phyloP scores from a whole-genome alignment of 2,888 invertebrate genomes.

The Neria commutata region DNA sequence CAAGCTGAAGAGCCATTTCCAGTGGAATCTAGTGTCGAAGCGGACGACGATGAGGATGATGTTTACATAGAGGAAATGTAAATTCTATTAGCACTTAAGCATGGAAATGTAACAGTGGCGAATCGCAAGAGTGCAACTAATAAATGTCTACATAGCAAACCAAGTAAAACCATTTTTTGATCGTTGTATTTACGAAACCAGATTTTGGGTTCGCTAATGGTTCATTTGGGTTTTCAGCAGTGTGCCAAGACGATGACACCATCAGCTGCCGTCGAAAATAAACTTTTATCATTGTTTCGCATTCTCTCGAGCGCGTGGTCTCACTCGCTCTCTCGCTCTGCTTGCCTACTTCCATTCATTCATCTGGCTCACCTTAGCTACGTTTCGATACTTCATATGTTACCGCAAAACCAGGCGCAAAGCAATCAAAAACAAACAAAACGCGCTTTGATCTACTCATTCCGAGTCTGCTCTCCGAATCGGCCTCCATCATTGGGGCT shows the following conservation, averaged over 20 bases:
- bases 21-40: constrained; percentile 27
- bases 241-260: neutral
- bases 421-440: constrained; percentile 4
- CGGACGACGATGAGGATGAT: constrained; percentile 44
- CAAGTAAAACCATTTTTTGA: neutral
- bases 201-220: neutral
- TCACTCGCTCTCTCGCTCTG: neutral
- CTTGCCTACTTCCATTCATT: neutral
- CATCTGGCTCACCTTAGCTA: neutral
- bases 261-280: constrained; percentile 13
- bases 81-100: neutral
- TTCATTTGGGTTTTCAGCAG: neutral
- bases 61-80: constrained; percentile 55
- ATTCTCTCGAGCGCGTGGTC: neutral
- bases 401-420: neutral
- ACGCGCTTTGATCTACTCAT: neutral
- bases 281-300: neutral
- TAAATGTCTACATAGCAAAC: neutral
- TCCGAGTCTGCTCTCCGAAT: neutral
- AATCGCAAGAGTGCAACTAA: too few species aligned
- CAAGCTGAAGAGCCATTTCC: constrained; percentile 26
- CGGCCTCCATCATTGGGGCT: too few species aligned
- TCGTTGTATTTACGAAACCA: neutral
- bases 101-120: neutral
- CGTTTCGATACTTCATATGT: neutral